These are phyloP conservation scores for Melozone crissalis DNA, from an alignment of 2,113 vertebrate genomes.

Conservation along the genomic window DNA sequence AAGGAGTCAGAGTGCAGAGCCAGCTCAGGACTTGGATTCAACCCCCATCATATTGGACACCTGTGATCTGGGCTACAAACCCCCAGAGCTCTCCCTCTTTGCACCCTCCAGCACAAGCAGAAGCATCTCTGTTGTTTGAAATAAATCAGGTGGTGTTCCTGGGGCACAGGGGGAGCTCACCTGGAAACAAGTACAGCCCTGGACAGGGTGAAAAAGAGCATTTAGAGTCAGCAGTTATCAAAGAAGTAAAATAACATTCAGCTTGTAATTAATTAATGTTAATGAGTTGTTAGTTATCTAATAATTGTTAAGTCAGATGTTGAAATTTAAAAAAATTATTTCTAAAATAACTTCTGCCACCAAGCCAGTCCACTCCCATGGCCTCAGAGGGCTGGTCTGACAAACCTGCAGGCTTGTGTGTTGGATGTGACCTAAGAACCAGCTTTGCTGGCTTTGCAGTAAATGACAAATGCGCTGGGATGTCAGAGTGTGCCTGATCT, in stretches of 20 bases:
- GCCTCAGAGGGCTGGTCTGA: neutral
- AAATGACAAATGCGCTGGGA: neutral
- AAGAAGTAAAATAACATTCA: neutral
- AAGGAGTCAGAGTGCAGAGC: neutral
- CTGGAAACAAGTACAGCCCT: neutral
- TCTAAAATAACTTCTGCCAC: neutral
- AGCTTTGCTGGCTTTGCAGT: neutral
- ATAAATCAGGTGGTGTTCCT: neutral
- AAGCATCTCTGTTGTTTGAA: neutral
- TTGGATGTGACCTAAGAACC: neutral
- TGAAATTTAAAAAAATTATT: fast-evolving
- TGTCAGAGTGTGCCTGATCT: neutral
- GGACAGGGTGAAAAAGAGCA: neutral
- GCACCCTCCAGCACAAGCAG: neutral
- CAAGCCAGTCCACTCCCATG: neutral
- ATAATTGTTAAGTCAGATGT: neutral
- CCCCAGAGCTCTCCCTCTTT: neutral
- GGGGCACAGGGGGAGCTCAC: neutral
- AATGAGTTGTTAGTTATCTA: neutral
- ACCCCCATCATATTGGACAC: neutral
- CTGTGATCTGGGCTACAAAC: neutral
- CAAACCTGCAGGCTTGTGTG: neutral
- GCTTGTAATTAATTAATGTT: neutral
- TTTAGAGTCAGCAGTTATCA: neutral
- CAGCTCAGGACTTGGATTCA: neutral